Conservation (phyloP, 64 coral and sea anemone genomes). For the Montipora efflorescens region DNA sequence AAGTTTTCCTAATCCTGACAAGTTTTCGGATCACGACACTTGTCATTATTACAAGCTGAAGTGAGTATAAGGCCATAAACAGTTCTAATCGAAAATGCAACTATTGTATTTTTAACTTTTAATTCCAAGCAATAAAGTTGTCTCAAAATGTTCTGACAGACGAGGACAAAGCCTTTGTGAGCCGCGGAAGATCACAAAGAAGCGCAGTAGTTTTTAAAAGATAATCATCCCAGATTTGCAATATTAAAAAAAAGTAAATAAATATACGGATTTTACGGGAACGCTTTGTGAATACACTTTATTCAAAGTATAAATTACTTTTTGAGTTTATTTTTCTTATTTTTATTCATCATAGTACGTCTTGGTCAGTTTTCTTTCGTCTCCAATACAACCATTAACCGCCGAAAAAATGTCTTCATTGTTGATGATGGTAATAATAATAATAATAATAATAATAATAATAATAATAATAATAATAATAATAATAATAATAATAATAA, state of each 20-base stretch:
- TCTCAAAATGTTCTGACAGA: neutral
- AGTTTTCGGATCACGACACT: neutral
- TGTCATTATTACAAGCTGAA: neutral
- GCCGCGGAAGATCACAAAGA: slow-evolving; percentile 1
- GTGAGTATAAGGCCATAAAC: neutral
- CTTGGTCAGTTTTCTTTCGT: no score
- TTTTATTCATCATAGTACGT: no score
- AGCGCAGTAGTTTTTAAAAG: neutral
- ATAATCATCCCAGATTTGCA: neutral
- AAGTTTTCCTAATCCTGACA: neutral
- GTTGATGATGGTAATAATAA: no score
- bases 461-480: no score
- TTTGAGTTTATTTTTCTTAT: no score
- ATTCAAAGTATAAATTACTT: no score
- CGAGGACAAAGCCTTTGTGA: slow-evolving; percentile 2
- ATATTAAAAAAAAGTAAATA: neutral
- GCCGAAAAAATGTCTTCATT: no score
- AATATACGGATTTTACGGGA: slow-evolving; percentile 8
- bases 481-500: no score
- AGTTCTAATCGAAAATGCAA: neutral
- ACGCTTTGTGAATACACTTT: neutral
- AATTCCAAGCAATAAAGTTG: neutral
- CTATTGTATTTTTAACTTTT: neutral
- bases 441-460: no score
- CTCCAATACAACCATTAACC: no score